Evolutionary conservation across 2,888 invertebrate genomes (phyloP).

Genomic region (Copidosoma aretas): DNA sequence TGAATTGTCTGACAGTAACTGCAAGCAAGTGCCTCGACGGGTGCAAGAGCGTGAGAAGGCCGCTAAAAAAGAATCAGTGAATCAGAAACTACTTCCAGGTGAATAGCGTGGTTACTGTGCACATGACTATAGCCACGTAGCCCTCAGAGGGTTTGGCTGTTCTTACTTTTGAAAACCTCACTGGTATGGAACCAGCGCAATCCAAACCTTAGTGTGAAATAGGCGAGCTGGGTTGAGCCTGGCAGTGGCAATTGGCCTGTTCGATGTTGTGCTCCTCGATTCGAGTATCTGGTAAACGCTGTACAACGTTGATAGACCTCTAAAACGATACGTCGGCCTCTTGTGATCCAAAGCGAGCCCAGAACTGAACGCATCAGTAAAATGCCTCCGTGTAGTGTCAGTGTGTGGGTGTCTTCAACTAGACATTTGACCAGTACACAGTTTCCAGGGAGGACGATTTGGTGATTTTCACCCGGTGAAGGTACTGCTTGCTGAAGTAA

Average conservation of each 20-base stretch:
- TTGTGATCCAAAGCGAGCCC: not conserved
- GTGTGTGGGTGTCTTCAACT: not conserved
- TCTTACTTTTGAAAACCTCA: constrained; percentile 38
- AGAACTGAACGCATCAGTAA: not conserved
- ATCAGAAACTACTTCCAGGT: constrained; percentile 43
- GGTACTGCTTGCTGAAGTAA: not conserved
- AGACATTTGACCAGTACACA: not conserved
- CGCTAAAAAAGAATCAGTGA: constrained; percentile 45
- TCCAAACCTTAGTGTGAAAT: constrained; percentile 43
- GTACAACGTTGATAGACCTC: not conserved
- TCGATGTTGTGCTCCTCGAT: not conserved
- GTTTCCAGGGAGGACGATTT: not conserved
- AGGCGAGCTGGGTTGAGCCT: constrained; percentile 32
- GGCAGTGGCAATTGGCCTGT: constrained; percentile 27
- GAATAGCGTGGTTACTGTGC: constrained; percentile 45
- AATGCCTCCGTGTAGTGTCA: not conserved
- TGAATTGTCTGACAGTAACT: constrained; percentile 47
- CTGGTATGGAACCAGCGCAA: constrained; percentile 43
- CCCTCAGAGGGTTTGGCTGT: constrained; percentile 39
- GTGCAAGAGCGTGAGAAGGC: constrained; percentile 44
- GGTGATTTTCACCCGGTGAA: not conserved
- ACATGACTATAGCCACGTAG: constrained; percentile 47
- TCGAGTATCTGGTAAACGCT: not conserved
- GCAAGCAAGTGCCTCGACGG: constrained; percentile 40
- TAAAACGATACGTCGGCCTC: not conserved